Evolutionary conservation across 2,888 invertebrate genomes (phyloP), one percentile per base, ranked within the genome.

Genomic region (Drosophila maculinotata): DNA sequence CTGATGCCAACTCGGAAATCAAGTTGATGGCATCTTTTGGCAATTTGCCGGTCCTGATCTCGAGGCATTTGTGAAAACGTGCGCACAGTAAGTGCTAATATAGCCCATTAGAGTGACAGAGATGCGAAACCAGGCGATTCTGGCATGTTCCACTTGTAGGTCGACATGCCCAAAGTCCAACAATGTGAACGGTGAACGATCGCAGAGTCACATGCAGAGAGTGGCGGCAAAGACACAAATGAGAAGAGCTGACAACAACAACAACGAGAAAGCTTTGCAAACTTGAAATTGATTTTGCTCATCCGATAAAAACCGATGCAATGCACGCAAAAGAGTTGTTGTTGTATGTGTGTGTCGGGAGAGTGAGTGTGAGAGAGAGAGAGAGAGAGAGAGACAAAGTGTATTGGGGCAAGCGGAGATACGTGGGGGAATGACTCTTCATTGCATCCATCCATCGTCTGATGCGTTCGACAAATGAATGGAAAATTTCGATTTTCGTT

Each of bases 401-500:
- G 12, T 33, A 28, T 48, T 25, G 26, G 9, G 23, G 26, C 28
- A 25, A 9, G 26, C 20, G 25, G 12, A 30, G 26, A 9, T n/a
- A n/a, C 0, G 26, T 0, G 6, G 36, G 25, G 14, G 14, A 30
- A 45, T 30, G 42, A 31, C 45, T 60, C 44, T 39, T 20, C 57
- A 66, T 30, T 69, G 70, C 66, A 67, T 56, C 63, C 36, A 47
- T 51, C 35, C 42, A 60, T 23, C 38, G 20, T 8, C 15, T 49
- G 62, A 71, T 54, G 66, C 64, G 35, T 48, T 52, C 58, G 41
- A 53, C 53, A 57, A 73, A 74, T 69, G 68, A 83, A 72, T 83
- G 81, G 84, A 81, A 81, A 81, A 83, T 81, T 86, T 81, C 57
- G 58, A 64, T 79, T 71, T 76, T 76, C 38, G 66, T 60, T 75